These are phyloP conservation scores for Larimichthys polyactis DNA, from an alignment of 2,113 vertebrate species.

Conservation along the genomic window DNA sequence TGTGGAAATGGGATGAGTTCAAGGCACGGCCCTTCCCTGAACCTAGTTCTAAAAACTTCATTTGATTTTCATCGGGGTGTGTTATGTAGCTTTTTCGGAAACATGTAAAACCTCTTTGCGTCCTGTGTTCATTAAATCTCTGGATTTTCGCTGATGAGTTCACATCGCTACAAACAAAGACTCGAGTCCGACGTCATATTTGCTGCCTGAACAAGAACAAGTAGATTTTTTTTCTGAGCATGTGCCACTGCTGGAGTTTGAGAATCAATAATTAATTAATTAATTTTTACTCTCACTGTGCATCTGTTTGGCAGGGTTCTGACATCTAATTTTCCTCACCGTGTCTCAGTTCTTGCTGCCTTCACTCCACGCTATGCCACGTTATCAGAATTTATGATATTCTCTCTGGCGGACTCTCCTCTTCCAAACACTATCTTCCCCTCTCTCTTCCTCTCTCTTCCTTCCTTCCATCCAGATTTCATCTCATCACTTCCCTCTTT, in stretches of 20 bases:
- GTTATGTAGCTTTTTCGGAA: no score
- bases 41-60: no score
- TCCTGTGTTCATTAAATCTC: neutral
- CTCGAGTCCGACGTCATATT: neutral
- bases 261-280: slow-evolving; percentile 15
- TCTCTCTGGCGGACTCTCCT: slow-evolving; percentile 36
- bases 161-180: neutral
- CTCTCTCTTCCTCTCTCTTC: slow-evolving; percentile 11
- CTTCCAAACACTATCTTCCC: neutral
- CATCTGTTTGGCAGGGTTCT: slow-evolving; percentile 54
- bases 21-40: no score
- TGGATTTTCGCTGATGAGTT: neutral
- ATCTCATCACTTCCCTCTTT: slow-evolving; percentile 53
- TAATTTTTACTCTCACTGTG: slow-evolving; percentile 41
- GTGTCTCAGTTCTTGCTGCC: slow-evolving; percentile 55
- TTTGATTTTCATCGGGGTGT: no score
- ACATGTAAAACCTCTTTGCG: no score
- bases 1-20: no score
- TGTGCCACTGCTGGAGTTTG: slow-evolving; percentile 22
- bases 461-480: slow-evolving; percentile 33
- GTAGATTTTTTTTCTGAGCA: neutral
- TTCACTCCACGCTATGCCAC: slow-evolving; percentile 32
- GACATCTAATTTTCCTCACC: slow-evolving; percentile 66
- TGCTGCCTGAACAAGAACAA: neutral
- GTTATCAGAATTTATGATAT: slow-evolving; percentile 74